Evolutionary conservation across 1,140 invertebrate species (phyloP).

Genomic region (Microplitis demolitor): DNA sequence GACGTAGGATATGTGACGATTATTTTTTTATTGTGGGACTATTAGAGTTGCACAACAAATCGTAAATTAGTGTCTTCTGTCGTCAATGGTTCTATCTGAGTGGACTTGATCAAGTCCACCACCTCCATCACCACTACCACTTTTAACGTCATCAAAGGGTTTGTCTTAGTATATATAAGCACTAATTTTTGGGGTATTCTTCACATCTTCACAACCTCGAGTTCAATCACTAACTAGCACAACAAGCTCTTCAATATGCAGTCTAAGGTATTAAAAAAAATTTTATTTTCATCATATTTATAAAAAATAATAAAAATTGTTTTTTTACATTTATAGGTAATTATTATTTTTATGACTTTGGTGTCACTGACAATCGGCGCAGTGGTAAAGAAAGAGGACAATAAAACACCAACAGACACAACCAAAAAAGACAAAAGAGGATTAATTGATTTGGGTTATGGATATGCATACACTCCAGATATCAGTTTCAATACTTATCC

Average conservation of each 20-base stretch:
- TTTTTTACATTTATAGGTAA: slow-evolving; percentile 31
- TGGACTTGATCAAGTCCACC: no score
- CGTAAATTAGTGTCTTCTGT: slow-evolving; percentile 15
- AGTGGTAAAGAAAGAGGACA: slow-evolving; percentile 29
- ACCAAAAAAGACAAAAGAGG: slow-evolving; percentile 50
- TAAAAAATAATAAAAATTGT: background rate
- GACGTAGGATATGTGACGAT: no score
- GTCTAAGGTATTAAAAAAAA: no score
- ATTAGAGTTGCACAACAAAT: no score
- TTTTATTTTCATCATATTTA: no score
- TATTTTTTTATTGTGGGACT: background rate
- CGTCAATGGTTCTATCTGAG: background rate
- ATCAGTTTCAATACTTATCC: background rate
- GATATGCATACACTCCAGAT: slow-evolving; percentile 33
- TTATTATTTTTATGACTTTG: slow-evolving; percentile 43
- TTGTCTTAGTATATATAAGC: slow-evolving; percentile 22
- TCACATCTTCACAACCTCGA: slow-evolving; percentile 36
- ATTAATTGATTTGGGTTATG: slow-evolving; percentile 47
- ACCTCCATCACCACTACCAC: background rate
- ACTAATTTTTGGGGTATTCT: slow-evolving; percentile 42
- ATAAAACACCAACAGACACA: slow-evolving; percentile 18
- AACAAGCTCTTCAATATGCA: no score
- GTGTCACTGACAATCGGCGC: slow-evolving; percentile 44
- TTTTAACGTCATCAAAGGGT: slow-evolving; percentile 36
- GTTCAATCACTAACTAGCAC: no score